A percentile compares a stretch with the other conserved stretches of the same genome.
phyloP scores from a whole-genome alignment of 2,797 vertebrate species.

The Melanotaenia parkinsoni region DNA sequence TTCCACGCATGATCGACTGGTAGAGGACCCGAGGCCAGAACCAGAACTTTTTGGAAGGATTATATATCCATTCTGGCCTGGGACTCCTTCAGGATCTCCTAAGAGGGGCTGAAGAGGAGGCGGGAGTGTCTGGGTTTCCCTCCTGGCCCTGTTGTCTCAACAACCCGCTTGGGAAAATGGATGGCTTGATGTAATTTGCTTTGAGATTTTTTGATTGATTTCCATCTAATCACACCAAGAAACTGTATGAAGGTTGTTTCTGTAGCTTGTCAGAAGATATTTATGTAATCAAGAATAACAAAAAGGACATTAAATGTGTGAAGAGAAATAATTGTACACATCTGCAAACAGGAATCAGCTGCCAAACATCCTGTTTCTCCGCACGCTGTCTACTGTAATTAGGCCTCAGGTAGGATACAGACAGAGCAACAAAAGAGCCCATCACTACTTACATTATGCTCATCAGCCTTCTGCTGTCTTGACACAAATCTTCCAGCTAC shows the following conservation, averaged over 20 bases:
- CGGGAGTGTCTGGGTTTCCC: too few relatives aligned
- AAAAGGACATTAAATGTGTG: neutral
- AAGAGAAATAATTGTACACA: neutral
- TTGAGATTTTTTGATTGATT: neutral
- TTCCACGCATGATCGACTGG: too few relatives aligned
- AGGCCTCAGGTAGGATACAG: conserved; percentile 44
- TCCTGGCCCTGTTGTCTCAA: too few relatives aligned
- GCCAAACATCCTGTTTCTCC: neutral
- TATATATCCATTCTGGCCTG: too few relatives aligned
- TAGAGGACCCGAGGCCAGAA: too few relatives aligned
- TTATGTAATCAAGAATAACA: neutral
- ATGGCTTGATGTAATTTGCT: neutral
- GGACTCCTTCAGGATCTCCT: too few relatives aligned
- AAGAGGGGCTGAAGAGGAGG: too few relatives aligned
- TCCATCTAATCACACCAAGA: neutral
- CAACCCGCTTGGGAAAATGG: too few relatives aligned
- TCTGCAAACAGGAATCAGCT: neutral
- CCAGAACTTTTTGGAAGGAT: too few relatives aligned
- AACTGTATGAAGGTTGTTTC: neutral
- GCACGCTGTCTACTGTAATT: conserved; percentile 15
- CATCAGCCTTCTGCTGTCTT: conserved; percentile 53
- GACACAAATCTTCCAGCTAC: conserved; percentile 28
- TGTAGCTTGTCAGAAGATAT: neutral
- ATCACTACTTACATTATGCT: conserved; percentile 47
- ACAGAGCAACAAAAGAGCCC: conserved; percentile 23